These are phyloP conservation scores for Smutsia gigantea DNA, from an alignment of 2,797 vertebrate genomes.

Conservation along the genomic window DNA sequence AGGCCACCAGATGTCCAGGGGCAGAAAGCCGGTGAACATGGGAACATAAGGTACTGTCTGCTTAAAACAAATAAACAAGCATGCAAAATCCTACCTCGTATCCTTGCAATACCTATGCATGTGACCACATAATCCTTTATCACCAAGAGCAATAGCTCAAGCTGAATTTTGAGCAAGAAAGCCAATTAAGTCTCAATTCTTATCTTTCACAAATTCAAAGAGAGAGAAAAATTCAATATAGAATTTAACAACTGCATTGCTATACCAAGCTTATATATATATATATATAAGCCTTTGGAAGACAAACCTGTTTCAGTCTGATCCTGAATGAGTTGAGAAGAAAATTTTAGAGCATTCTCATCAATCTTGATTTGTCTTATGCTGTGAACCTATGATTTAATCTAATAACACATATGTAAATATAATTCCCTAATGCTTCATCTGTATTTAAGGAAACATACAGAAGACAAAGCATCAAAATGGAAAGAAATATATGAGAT, in stretches of 20 bases:
- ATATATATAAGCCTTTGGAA: not conserved
- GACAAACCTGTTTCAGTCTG: not conserved
- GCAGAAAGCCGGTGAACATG: not conserved
- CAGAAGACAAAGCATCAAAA: not conserved
- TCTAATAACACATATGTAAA: not conserved
- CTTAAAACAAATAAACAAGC: not conserved
- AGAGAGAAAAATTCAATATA: not conserved
- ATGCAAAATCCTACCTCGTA: not conserved
- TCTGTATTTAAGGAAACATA: not conserved
- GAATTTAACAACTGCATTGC: not conserved
- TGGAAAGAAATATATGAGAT: not conserved
- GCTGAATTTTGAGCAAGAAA: constrained; percentile 45
- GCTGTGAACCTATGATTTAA: not conserved
- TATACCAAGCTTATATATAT: not conserved
- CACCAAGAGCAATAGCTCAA: not conserved
- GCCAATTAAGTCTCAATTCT: not conserved
- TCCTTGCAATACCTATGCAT: not conserved
- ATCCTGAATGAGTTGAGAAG: not conserved
- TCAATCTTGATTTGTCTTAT: not conserved
- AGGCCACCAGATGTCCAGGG: not conserved
- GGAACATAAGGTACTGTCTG: too few relatives aligned
- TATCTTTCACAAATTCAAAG: not conserved
- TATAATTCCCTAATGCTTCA: not conserved
- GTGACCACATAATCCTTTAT: not conserved
- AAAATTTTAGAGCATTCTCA: constrained; percentile 3